Conservation (phyloP, 2,797 vertebrate species). For the Phoebastria nigripes region DNA sequence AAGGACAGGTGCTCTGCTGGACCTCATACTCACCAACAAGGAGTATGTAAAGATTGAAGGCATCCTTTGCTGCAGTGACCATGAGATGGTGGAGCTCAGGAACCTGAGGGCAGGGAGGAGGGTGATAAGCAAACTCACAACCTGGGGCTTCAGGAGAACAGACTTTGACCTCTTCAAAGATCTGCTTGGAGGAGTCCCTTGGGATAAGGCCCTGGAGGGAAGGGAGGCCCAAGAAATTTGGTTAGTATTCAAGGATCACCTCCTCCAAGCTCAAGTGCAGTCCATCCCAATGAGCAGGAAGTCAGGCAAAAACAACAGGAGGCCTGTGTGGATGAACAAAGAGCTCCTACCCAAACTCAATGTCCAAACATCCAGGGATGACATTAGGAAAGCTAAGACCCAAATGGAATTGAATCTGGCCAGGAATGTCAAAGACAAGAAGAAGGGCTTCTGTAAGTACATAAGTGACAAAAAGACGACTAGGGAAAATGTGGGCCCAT, state of each 20-base stretch:
- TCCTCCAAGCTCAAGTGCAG: background rate
- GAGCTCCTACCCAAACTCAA: background rate
- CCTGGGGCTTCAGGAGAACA: background rate
- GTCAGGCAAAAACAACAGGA: background rate
- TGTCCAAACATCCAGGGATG: background rate
- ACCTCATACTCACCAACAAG: background rate
- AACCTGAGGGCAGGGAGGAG: background rate
- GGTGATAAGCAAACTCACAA: background rate
- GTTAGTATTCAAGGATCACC: background rate
- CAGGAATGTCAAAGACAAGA: background rate
- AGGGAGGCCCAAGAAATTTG: background rate
- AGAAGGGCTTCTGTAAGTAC: background rate
- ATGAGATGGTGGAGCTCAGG: background rate
- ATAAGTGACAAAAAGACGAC: background rate
- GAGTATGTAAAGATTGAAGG: background rate
- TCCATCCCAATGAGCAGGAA: background rate
- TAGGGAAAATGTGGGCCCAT: background rate
- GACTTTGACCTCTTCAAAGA: background rate
- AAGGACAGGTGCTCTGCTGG: background rate
- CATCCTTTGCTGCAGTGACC: background rate
- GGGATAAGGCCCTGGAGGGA: background rate
- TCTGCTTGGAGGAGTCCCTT: background rate
- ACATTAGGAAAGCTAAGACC: background rate
- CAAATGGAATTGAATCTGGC: background rate
- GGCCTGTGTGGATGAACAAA: background rate